Evolutionary conservation across 2,113 vertebrate genomes (phyloP).

Genomic region (Rissa tridactyla): DNA sequence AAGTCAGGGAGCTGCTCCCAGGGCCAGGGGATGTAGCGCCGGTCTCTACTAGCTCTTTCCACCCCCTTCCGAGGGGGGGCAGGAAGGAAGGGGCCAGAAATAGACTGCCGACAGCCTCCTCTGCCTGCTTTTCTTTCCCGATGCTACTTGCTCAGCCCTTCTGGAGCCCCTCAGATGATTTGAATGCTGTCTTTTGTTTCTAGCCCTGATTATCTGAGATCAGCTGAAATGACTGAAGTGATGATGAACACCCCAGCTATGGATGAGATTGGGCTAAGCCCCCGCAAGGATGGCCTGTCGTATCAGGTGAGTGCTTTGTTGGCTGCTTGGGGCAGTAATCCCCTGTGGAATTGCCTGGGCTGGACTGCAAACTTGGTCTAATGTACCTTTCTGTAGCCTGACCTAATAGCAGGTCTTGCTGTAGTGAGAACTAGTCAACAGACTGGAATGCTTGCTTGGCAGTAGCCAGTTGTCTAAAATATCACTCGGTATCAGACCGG

Average conservation of each 20-base stretch:
- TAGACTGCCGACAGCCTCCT: not conserved
- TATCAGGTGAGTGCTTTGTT: conserved; percentile 83
- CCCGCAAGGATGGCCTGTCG: conserved; percentile 90
- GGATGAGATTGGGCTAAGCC: conserved; percentile 92
- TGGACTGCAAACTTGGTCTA: not conserved
- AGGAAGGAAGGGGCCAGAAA: conserved; percentile 10
- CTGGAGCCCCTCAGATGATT: not conserved
- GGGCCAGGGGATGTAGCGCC: not conserved
- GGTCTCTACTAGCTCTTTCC: not conserved
- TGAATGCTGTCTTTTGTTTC: conserved; percentile 36
- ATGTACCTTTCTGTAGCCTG: not conserved
- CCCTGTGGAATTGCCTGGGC: not conserved
- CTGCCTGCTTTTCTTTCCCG: not conserved
- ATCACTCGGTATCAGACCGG: rapidly evolving
- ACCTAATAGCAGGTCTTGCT: not conserved
- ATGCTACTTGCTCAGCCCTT: not conserved
- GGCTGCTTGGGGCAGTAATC: not conserved
- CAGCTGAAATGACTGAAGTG: conserved; percentile 94
- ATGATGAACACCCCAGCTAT: conserved; percentile 91
- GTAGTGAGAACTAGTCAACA: not conserved
- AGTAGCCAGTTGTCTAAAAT: not conserved
- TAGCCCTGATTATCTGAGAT: conserved; percentile 89
- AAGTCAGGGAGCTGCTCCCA: not conserved
- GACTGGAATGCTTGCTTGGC: conserved; percentile 32
- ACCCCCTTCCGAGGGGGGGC: not conserved